These are phyloP conservation scores for Clarias fuscus DNA, from an alignment of 2,797 vertebrate genomes.

Conservation along the genomic window DNA sequence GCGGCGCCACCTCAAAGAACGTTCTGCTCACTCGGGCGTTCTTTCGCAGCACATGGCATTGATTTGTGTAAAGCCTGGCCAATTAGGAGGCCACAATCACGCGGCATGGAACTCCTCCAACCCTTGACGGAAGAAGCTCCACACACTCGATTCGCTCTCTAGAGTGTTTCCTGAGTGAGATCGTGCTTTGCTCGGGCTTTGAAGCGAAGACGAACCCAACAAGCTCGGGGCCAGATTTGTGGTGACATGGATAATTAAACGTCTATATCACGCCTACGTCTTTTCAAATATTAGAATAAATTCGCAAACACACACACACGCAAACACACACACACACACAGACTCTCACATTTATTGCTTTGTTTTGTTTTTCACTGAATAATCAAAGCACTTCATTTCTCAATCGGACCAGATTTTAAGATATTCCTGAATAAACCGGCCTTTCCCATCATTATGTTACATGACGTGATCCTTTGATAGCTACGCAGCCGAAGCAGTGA, in stretches of 20 bases:
- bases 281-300: slow-evolving; percentile 26
- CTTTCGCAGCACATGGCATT: slow-evolving; percentile 85
- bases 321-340: too few relatives aligned
- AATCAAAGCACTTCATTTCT: not conserved
- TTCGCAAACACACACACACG: not conserved
- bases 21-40: slow-evolving; percentile 77
- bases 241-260: slow-evolving; percentile 51
- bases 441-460: not conserved
- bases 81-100: slow-evolving; percentile 74
- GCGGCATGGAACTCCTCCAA: slow-evolving; percentile 64
- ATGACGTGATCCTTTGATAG: not conserved
- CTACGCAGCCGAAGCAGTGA: slow-evolving; percentile 11
- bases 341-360: not conserved
- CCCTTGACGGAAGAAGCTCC: slow-evolving; percentile 56
- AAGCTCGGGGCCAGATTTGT: slow-evolving; percentile 33
- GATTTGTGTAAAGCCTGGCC: slow-evolving; percentile 72
- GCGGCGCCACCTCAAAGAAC: slow-evolving; percentile 85
- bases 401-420: not conserved
- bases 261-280: slow-evolving; percentile 44
- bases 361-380: not conserved
- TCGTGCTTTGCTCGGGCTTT: slow-evolving; percentile 42
- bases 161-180: slow-evolving; percentile 46
- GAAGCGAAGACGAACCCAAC: slow-evolving; percentile 45
- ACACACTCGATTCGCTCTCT: slow-evolving; percentile 57
- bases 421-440: not conserved